Base-by-base conservation (phyloP, 2,888 invertebrate genomes). In the Xanthia togata region DNA sequence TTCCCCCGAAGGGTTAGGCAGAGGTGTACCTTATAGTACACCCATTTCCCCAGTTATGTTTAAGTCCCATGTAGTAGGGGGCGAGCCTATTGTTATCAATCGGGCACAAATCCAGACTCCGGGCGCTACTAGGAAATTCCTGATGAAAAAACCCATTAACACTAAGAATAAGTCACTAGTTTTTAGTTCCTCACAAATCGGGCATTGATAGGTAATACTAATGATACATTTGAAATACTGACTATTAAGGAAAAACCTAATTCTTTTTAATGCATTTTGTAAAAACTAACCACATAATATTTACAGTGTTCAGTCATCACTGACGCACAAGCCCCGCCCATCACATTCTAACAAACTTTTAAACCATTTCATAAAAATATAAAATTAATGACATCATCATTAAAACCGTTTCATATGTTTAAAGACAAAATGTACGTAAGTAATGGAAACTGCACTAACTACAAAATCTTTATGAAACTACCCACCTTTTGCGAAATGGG, bases 401-500 rank as follows among this genome's bases (percentile, higher is more conserved):
- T 88, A 88, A 86, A 84, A 88, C 76, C 73, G 59, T 83, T 85
- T 78, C 78, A 86, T 85, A 79, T 76, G 70, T 87, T 88, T 78
- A 79, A 79, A 87, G 85, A 88, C 79, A 88, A 81, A 86, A 86
- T 84, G 80, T 73, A 72, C 53, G 82, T 68, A 73, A 78, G 82
- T 68, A 73, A 78, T 79, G 50, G 53, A 79, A 88, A 78, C 84
- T 70, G 82, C 80, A 80, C 81, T 85, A 84, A 89, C 85, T 88
- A 87, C 83, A 86, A 89, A 87, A 85, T 87, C 73, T 87, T 85
- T 88, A 87, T 86, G 78, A 87, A 89, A 87, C 88, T 88, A 85
- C 84, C 83, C 86, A 87, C 90, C 90, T 89, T 88, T 88, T 89
- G 91, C 85, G 90, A 90, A 91, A 90, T 87, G 88, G 86, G 87